These are phyloP conservation scores for Diabrotica undecimpunctata DNA, from an alignment of 1,140 invertebrate genomes.

Conservation along the genomic window DNA sequence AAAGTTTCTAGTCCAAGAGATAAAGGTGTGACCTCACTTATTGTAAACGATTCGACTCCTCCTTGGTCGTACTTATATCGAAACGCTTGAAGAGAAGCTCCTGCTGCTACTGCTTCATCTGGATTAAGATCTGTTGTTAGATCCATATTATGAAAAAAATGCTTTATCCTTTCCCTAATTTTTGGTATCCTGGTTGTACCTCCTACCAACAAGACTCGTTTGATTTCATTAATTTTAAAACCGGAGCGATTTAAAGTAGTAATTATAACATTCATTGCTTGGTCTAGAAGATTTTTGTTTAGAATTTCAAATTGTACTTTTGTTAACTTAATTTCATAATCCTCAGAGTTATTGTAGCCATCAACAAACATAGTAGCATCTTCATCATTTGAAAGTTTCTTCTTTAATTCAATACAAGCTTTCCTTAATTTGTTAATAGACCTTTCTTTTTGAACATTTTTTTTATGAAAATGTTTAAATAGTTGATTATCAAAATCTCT, in stretches of 20 bases:
- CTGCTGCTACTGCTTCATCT: no score
- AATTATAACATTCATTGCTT: no score
- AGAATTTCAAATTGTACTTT: no score
- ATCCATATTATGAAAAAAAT: conserved; percentile 50
- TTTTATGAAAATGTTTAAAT: background rate
- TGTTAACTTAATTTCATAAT: no score
- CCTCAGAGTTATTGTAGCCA: no score
- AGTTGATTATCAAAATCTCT: conserved; percentile 61
- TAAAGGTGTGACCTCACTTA: conserved; percentile 28
- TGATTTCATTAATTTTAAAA: conserved; percentile 41
- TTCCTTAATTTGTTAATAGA: background rate
- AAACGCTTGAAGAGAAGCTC: no score
- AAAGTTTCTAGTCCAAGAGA: conserved; percentile 20
- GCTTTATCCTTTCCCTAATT: conserved; percentile 45
- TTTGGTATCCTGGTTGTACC: conserved; percentile 63
- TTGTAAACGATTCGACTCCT: conserved; percentile 16
- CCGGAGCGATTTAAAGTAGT: background rate
- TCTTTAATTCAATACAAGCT: no score
- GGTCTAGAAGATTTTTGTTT: no score
- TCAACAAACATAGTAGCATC: no score
- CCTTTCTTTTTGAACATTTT: background rate
- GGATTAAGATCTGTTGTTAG: conserved; percentile 35
- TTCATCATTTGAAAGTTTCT: no score
- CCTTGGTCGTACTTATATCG: background rate
- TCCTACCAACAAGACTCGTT: conserved; percentile 61